A percentile compares a stretch with the other conserved stretches of the same genome.
Evolutionary conservation across 2,113 vertebrate genomes (phyloP).

Genomic region (Zootoca vivipara): DNA sequence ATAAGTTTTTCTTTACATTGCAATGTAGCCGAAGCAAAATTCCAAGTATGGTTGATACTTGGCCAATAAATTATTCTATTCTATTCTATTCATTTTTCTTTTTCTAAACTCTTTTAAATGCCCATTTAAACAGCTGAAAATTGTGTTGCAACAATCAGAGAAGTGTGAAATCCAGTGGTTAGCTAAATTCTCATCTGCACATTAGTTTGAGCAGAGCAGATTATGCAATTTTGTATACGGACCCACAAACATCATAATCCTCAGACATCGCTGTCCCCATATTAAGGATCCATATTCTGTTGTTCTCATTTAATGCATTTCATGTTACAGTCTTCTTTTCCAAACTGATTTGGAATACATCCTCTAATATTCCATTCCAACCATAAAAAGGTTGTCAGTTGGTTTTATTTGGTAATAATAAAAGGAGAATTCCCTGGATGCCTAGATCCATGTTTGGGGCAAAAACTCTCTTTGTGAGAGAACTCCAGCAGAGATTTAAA

Average conservation of each 20-base stretch:
- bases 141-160: not conserved
- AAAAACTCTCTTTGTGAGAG: no score
- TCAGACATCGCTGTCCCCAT: not conserved
- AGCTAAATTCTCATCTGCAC: not conserved
- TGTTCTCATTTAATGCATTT: not conserved
- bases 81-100: no score
- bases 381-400: not conserved
- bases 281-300: conserved; percentile 1
- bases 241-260: not conserved
- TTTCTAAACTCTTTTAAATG: no score
- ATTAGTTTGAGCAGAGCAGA: not conserved
- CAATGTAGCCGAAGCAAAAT: no score
- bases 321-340: not conserved
- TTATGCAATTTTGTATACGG: not conserved
- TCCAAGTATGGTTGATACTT: no score
- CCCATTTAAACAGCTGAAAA: no score
- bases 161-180: not conserved
- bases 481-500: no score
- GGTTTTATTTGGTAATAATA: no score
- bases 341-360: not conserved
- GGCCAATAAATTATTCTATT: no score
- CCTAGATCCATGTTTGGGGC: no score
- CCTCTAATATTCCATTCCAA: not conserved
- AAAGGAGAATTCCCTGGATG: no score
- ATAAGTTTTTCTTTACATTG: no score